Evolutionary conservation across 2,113 vertebrate genomes (phyloP).

Genomic region (Scartelaos histophorus): DNA sequence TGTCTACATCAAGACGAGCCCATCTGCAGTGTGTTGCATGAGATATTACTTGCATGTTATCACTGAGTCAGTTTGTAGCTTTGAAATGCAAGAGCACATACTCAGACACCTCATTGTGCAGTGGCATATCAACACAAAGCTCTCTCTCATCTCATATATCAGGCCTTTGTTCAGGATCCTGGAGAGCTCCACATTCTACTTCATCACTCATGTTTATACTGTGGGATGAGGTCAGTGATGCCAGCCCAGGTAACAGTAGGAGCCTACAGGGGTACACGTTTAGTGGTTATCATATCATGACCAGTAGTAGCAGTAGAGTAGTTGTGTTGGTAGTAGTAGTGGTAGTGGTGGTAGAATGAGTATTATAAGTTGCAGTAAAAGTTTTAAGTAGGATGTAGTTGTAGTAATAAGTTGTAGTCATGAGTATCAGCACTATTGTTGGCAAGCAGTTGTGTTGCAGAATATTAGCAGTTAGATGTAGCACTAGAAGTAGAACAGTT

Average conservation of each 20-base stretch:
- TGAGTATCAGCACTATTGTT: too few species aligned
- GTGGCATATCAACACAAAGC: not conserved
- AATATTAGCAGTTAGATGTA: too few species aligned
- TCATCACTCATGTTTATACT: not conserved
- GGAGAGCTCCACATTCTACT: not conserved
- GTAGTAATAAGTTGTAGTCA: too few species aligned
- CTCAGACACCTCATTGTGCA: conserved; percentile 1
- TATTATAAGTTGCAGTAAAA: not conserved
- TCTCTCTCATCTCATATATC: not conserved
- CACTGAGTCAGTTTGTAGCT: not conserved
- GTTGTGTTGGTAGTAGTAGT: not conserved
- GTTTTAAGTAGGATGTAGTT: too few species aligned
- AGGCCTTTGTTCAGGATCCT: not conserved
- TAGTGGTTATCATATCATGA: not conserved
- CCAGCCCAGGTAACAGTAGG: not conserved
- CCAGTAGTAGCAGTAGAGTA: not conserved
- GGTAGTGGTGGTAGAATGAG: not conserved
- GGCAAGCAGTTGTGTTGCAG: too few species aligned
- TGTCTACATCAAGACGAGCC: not conserved
- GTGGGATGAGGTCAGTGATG: not conserved
- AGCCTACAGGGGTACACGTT: not conserved
- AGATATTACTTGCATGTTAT: not conserved
- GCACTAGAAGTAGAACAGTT: not conserved
- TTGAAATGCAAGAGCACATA: not conserved
- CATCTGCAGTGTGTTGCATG: not conserved